Base-by-base conservation (phyloP, 1,140 invertebrate species). In the Panagrolaimus sp. region DNA sequence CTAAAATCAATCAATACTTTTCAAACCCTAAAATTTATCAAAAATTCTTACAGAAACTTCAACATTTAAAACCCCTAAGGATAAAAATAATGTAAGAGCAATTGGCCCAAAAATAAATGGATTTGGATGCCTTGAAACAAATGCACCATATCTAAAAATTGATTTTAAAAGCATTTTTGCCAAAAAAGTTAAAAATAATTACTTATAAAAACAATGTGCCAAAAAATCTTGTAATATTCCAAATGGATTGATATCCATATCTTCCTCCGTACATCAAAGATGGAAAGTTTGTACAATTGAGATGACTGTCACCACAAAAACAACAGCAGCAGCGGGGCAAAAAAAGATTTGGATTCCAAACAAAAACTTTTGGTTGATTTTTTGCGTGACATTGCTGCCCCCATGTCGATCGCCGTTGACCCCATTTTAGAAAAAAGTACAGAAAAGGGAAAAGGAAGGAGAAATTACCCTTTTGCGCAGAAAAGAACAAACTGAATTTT, bases 31-130 rank as follows among this genome's bases (percentile, higher is more conserved):
- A 72, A n/a, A n/a, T n/a, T n/a, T n/a, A n/a, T n/a, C 15, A 28
- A 45, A 69, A 17, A 26, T 1, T 62, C 72, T 55, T 71, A 81
- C 78, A 28, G 73, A 70, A 32, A 79, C 75, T 46, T 71, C 43
- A 43, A 83, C 47, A 67, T 83, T 78, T 2, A 82, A 64, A 28
- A 80, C 65, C 9, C 80, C 80, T 26, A 80, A 68, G 24, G 76
- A 76, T n/a, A 81, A 58, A 21, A 82, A 12, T 21, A 48, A 65
- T 17, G 80, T 81, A 12, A 78, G 26, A 62, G 80, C 24, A 15
- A 81, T 46, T 12, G 80, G 80, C 32, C 65, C 44, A 24, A 82
- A 65, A 28, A 76, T 75, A 67, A 81, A 81, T 17, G 75, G 68
- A 28, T 67, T 71, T 10, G 80, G 80, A 65, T 81, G 63, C 52